Percentiles rank a stretch among this genome's conserved stretches.
Evolutionary conservation across 1,140 invertebrate genomes (phyloP).

Genomic region (Bradynema listronoti): DNA sequence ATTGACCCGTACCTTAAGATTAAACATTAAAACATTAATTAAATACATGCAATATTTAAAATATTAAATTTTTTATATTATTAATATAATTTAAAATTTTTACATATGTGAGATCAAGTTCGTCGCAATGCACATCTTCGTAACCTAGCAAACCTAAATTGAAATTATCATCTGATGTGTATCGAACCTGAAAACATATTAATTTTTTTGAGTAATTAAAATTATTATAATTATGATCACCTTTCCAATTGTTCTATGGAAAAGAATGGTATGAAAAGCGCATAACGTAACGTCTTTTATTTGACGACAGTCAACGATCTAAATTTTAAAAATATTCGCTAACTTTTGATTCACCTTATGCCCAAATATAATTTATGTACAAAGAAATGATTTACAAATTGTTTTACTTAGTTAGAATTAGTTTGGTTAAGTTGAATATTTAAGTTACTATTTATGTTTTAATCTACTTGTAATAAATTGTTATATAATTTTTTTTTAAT

Average conservation of each 20-base stretch:
- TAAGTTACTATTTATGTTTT: not conserved
- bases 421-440: not conserved
- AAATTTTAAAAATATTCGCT: slow-evolving; percentile 10
- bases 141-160: slow-evolving; percentile 37
- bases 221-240: slow-evolving; percentile 15
- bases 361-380: slow-evolving; percentile 2
- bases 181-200: slow-evolving; percentile 26
- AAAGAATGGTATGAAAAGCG: slow-evolving; percentile 37
- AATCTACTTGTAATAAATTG: not conserved
- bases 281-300: slow-evolving; percentile 36
- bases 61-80: too few species aligned
- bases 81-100: too few species aligned
- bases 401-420: not conserved
- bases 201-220: not conserved
- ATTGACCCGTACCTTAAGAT: slow-evolving; percentile 49
- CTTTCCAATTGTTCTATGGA: slow-evolving; percentile 38
- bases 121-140: slow-evolving; percentile 38
- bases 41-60: too few species aligned
- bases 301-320: slow-evolving; percentile 43
- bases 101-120: slow-evolving; percentile 48
- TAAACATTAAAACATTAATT: too few species aligned
- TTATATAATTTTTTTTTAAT: slow-evolving; percentile 2
- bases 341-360: too few species aligned
- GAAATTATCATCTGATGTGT: slow-evolving; percentile 37
- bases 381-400: not conserved